phyloP scores from a whole-genome alignment of 2,888 invertebrate species.

The Amorpha juglandis region DNA sequence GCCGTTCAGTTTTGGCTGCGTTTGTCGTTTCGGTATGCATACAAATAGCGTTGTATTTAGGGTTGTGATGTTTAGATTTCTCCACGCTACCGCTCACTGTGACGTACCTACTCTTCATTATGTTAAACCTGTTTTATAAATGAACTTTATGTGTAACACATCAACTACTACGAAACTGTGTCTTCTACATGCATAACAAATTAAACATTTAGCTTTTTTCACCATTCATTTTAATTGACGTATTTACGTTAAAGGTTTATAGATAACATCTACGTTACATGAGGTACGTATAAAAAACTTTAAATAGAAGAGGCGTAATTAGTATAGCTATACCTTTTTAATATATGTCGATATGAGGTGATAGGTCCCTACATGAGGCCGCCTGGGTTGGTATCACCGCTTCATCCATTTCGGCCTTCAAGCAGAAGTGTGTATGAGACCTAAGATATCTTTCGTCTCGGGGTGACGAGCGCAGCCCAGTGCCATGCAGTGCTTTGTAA shows the following conservation, averaged over 20 bases:
- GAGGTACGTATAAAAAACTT: no score
- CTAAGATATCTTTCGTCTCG: no score
- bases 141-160: conserved; percentile 39
- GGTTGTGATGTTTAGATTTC: conserved; percentile 76
- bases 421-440: no score
- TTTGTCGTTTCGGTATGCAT: conserved; percentile 71
- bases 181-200: neutral
- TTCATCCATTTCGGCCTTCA: no score
- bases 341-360: no score
- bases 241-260: neutral
- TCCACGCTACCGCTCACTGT: conserved; percentile 43
- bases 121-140: conserved; percentile 48
- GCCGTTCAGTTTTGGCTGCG: conserved; percentile 71
- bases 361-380: no score
- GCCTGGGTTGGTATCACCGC: no score
- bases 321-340: no score
- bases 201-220: neutral
- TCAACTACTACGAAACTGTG: neutral
- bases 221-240: neutral
- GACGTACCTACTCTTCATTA: conserved; percentile 45
- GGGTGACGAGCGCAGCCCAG: no score
- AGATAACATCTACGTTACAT: no score
- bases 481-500: no score
- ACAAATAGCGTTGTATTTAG: conserved; percentile 69
- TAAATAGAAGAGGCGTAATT: no score